Evolutionary conservation across 2,113 vertebrate genomes (phyloP).

Genomic region (Saccopteryx leptura): DNA sequence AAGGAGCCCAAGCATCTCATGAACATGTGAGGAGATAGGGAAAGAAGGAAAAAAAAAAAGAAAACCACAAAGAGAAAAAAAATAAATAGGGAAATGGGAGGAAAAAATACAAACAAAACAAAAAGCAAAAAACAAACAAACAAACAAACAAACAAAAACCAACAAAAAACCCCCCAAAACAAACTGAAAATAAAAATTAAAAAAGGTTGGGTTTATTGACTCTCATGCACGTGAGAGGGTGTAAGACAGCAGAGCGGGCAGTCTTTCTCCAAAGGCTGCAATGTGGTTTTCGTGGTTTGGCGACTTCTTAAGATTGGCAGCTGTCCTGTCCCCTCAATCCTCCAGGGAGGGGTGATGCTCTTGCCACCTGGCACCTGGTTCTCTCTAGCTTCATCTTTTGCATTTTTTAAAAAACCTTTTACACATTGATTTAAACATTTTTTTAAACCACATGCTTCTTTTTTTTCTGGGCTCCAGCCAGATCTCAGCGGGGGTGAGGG

Average conservation of each 20-base stretch:
- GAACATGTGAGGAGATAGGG: conserved; percentile 53
- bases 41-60: neutral
- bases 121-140: conserved; percentile 75
- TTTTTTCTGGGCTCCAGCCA: conserved; percentile 63
- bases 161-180: no score
- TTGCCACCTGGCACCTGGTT: conserved; percentile 53
- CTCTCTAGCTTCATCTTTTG: conserved; percentile 69
- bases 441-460: conserved; percentile 80
- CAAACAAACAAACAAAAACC: conserved; percentile 69
- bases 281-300: conserved; percentile 46
- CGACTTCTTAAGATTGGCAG: neutral
- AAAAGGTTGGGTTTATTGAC: conserved; percentile 82
- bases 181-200: conserved; percentile 76
- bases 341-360: neutral
- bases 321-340: neutral
- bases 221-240: conserved; percentile 68
- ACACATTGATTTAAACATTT: conserved; percentile 64
- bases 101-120: conserved; percentile 79
- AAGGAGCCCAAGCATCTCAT: conserved; percentile 14
- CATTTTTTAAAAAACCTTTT: neutral
- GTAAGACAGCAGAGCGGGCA: neutral
- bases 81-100: conserved; percentile 73
- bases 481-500: conserved; percentile 37
- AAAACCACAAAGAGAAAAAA: neutral
- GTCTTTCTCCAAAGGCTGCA: neutral